phyloP scores from a whole-genome alignment of 2,888 invertebrate genomes.

The Blastobasis lacticolella region DNA sequence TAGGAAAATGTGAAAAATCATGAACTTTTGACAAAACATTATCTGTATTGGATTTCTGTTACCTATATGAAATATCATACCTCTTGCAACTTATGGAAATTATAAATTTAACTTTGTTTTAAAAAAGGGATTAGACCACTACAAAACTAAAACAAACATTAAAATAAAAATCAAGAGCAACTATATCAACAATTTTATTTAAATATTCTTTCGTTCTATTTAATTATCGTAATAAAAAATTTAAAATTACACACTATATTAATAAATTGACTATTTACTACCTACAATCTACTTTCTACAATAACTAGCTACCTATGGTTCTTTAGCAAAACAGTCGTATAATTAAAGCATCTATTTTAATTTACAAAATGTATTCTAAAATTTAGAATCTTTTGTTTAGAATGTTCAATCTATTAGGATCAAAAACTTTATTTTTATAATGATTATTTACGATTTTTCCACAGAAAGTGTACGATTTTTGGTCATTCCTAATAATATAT shows the following conservation, averaged over 20 bases:
- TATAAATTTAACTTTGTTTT: no score
- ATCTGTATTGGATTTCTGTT: no score
- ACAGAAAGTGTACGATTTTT: constrained; percentile 51
- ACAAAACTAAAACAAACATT: no score
- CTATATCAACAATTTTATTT: constrained; percentile 45
- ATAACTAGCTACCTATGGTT: constrained; percentile 23
- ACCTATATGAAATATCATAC: no score
- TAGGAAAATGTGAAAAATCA: no score
- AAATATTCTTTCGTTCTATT: constrained; percentile 21
- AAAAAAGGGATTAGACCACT: no score
- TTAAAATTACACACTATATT: constrained; percentile 17
- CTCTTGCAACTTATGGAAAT: no score
- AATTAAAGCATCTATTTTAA: constrained; percentile 33
- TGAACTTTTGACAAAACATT: no score
- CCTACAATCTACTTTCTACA: constrained; percentile 20
- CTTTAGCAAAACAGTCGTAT: constrained; percentile 34
- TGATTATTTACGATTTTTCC: constrained; percentile 16
- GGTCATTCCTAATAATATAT: constrained; percentile 63
- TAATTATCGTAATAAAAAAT: constrained; percentile 28
- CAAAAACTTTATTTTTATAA: background rate
- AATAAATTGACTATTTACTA: constrained; percentile 16
- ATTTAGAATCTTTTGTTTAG: constrained; percentile 10
- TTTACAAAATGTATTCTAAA: constrained; percentile 18
- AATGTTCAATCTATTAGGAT: constrained; percentile 7
- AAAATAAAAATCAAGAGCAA: constrained; percentile 11